These are phyloP conservation scores for Syngnathus floridae DNA, from an alignment of 2,113 vertebrate genomes.

Conservation along the genomic window DNA sequence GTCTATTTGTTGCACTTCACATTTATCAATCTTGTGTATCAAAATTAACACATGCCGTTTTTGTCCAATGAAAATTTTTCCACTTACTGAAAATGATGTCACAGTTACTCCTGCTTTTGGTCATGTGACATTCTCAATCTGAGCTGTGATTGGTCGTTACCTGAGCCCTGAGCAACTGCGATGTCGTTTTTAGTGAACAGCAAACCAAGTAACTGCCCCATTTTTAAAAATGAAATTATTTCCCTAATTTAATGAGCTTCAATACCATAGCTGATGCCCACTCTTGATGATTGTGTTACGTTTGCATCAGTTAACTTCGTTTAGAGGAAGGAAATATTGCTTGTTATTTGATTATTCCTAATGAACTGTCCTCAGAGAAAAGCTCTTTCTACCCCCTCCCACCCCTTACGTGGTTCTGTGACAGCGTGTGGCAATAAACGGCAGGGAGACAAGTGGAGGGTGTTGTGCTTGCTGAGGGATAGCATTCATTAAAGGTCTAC, in stretches of 20 bases:
- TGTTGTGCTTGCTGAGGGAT: constrained; percentile 42
- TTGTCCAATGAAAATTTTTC: background rate
- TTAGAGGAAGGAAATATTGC: background rate
- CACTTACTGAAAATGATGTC: no score
- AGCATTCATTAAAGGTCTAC: constrained; percentile 62
- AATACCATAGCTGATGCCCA: background rate
- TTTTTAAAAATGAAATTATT: background rate
- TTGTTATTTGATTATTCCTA: background rate
- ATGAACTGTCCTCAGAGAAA: background rate
- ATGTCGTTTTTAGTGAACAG: no score
- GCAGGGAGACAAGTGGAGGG: constrained; percentile 21
- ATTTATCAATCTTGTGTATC: no score
- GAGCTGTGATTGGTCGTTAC: no score
- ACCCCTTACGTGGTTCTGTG: background rate
- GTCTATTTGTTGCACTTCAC: background rate
- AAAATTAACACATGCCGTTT: no score
- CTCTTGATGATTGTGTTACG: background rate
- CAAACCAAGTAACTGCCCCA: no score
- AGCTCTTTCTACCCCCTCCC: background rate
- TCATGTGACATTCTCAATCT: no score
- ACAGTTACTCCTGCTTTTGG: no score
- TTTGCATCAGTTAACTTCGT: background rate
- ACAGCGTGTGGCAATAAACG: constrained; percentile 1
- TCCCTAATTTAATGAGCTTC: background rate
- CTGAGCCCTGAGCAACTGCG: no score